Evolutionary conservation across 1,140 invertebrate species (phyloP), one percentile per base, ranked within the genome.

Genomic region (Lepidotrigona ventralis): DNA sequence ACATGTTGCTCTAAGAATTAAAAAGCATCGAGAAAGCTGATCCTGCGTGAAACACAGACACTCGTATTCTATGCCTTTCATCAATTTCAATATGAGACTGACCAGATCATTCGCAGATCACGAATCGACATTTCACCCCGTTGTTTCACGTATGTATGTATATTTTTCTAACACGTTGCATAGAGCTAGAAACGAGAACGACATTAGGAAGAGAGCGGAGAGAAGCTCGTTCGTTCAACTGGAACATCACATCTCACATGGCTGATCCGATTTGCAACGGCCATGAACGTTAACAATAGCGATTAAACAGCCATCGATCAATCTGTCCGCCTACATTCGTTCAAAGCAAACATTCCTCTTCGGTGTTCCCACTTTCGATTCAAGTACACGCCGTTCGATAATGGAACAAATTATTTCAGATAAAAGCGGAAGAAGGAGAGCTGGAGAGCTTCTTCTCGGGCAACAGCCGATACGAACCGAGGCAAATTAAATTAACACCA

Each of bases 251-350:
- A 87, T 88, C 73, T 88, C 90, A 77, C 80, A 88, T 84, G 88
- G 85, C 82, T 91, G 90, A 91, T 91, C 89, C 86, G 90, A 91
- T 91, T 89, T 90, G 86, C 60, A 86, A 84, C 85, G 84, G 85
- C 87, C 89, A 86, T 88, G 90, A 88, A 86, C 85, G 88, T 88
- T 86, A 80, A 89, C 87, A 89, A 87, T 89, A 83, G 78, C 87
- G 86, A 91, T 91, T 91, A 91, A 89, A 81, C 64, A 85, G 70
- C 88, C 84, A 91, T 91, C 86, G 83, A 91, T 91, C 91, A 88
- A 90, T 87, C 79, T 86, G 89, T 89, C 89, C 90, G 83, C 90
- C 90, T 72, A 90, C 84, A 79, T 73, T 83, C 74, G 81, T 83
- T 78, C 75, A 63, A 58, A 78, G 66, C 73, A 56, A 77, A 77